Evolutionary conservation across 2,888 invertebrate genomes (phyloP), one percentile per base, ranked within the genome.

Genomic region (Athalia cordata): DNA sequence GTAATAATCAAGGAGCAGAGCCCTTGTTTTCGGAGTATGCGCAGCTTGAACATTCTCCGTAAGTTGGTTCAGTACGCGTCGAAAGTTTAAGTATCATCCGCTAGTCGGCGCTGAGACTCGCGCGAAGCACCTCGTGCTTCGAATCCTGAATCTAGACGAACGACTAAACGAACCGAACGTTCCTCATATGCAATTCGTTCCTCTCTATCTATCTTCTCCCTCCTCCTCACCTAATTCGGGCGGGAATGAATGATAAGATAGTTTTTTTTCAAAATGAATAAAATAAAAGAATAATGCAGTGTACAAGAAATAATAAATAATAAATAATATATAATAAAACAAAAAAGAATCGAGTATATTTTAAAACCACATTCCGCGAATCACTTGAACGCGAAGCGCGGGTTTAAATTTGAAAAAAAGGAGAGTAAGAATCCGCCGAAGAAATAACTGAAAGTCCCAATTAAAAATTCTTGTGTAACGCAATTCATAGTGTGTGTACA

Each of bases 91-190:
- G 80, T 80, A 74, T 81, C 84, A 82, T 79, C 86, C 87, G 86
- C 84, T 83, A 87, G 88, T 86, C 86, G 87, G 88, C 88, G 88
- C 88, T 87, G 83, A 80, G 84, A 85, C 84, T 82, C 82, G 83
- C 84, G 85, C 86, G 86, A 84, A 86, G 85, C 84, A 84, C 84
- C 84, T 85, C 83, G 80, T 82, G 81, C 80, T 78, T 76, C 76
- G 78, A 78, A 78, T 75, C 43, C 29, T 45, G 52, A 47, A 75
- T 50, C 72, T 59, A 75, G 75, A 52, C 15, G 75, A 50, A 50
- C 64, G 75, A 62, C 43, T 50, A 62, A 9, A 49, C 62, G 61
- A 62, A 50, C 29, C 62, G 29, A 29, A 29, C 29, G 29, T 29
- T 29, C 29, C 29, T 29, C 29, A 29, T 29, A 29, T 29, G 29